These are phyloP conservation scores for Zonotrichia leucophrys DNA, from an alignment of 2,113 vertebrate species.

Conservation along the genomic window DNA sequence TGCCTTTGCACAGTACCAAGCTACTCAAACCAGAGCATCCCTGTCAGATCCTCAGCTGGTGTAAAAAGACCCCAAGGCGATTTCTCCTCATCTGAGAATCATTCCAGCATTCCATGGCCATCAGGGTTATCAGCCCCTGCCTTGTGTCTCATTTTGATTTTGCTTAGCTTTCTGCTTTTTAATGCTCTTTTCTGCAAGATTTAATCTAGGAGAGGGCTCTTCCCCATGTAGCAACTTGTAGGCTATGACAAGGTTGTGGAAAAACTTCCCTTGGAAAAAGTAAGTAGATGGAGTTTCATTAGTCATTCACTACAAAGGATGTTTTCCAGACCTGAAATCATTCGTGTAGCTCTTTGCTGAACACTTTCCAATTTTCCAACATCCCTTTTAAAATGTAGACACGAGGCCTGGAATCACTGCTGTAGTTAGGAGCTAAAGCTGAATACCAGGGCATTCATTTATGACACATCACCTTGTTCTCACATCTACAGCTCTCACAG, in stretches of 20 bases:
- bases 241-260: conserved; percentile 56
- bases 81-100: neutral
- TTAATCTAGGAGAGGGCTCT: conserved; percentile 52
- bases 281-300: conserved; percentile 59
- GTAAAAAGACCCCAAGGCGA: neutral
- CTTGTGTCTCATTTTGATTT: neutral
- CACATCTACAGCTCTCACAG: neutral
- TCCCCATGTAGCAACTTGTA: conserved; percentile 60
- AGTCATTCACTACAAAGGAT: conserved; percentile 67
- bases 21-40: neutral
- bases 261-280: conserved; percentile 61
- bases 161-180: neutral
- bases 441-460: neutral
- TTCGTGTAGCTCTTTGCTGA: conserved; percentile 58
- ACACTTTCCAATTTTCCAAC: conserved; percentile 59
- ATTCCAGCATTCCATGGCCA: neutral
- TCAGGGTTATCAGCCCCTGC: neutral
- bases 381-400: conserved; percentile 6
- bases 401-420: conserved; percentile 2
- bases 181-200: conserved; percentile 44
- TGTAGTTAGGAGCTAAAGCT: neutral
- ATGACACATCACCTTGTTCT: neutral
- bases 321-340: conserved; percentile 67
- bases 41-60: neutral
- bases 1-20: neutral